Percentiles rank a stretch among this genome's conserved stretches.
Conservation (phyloP, 1,140 invertebrate genomes). For the Pseudomyrmex flavicornis region DNA sequence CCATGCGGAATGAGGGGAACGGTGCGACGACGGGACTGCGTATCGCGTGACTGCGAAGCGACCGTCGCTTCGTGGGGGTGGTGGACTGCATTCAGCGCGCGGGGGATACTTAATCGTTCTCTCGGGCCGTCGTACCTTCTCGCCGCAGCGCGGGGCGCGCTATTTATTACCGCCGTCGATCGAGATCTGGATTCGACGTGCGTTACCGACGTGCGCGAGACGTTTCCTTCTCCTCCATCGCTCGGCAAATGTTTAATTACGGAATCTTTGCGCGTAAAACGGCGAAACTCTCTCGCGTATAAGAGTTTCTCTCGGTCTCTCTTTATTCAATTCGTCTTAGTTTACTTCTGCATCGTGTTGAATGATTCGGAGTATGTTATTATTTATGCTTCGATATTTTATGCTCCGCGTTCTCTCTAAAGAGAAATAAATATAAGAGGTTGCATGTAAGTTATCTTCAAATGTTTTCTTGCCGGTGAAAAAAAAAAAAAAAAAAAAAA, state of each 20-base stretch:
- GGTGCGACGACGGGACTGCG: not conserved
- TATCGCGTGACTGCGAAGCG: slow-evolving; percentile 28
- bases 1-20: not conserved
- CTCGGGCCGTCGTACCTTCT: slow-evolving; percentile 38
- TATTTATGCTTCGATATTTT: no score
- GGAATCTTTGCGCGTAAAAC: not conserved
- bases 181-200: slow-evolving; percentile 51
- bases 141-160: slow-evolving; percentile 23
- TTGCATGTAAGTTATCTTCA: not conserved
- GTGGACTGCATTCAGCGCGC: slow-evolving; percentile 31
- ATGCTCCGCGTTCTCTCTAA: no score
- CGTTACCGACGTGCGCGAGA: slow-evolving; percentile 38
- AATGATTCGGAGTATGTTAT: no score
- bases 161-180: slow-evolving; percentile 44
- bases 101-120: slow-evolving; percentile 35
- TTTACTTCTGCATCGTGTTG: no score
- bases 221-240: not conserved
- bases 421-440: not conserved
- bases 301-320: no score
- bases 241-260: slow-evolving; percentile 34
- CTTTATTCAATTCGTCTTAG: no score
- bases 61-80: not conserved
- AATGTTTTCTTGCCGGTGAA: not conserved
- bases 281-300: no score
- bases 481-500: not conserved